Evolutionary conservation across 2,797 vertebrate species (phyloP), one percentile per base, ranked within the genome.

Genomic region (Aphelocoma californica): DNA sequence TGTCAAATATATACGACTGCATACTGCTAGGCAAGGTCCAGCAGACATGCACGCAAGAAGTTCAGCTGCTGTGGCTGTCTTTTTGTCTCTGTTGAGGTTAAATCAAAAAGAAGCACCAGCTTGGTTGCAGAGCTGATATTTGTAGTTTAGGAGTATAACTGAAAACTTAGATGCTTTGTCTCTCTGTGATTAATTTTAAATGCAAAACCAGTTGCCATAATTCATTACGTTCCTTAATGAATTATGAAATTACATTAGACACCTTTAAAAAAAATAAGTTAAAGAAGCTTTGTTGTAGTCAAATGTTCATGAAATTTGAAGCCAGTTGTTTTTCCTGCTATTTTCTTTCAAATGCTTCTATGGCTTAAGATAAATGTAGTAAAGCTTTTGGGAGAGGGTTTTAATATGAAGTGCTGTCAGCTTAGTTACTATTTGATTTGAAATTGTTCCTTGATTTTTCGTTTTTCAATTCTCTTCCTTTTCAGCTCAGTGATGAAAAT

Each of bases 401-500:
- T 65, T 54, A 20, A 23, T 50, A 6, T 71, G 48, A 72, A 28
- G 18, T 5, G 0, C 45, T 80, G 23, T 10, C 24, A 34, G 24
- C 25, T 34, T 32, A 51, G 18, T 71, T 42, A 50, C 20, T 20
- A 25, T 14, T 47, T 71, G 14, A 50, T 71, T 32, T 82, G 40
- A 42, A 89, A 34, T 10, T 10, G 9, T 65, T 40, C 18, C 65
- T 54, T 70, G 21, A 26, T 71, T 86, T 71, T 77, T 86, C 1
- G 0, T 36, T 62, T 25, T 29, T 40, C 40, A 45, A 67, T 85
- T 85, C 21, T 93, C 12, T 93, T 88, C 31, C 78, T 92, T 95
- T 95, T 58, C 80, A 97, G 97, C 97, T 97, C 69, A 86, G 47
- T 85, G 96, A 94, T 87, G 97, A 97, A 92, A 97, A 97, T 36